Percentiles rank a stretch among this genome's conserved stretches.
phyloP scores from a whole-genome alignment of 2,888 invertebrate species.

The Oscheius sp. region DNA sequence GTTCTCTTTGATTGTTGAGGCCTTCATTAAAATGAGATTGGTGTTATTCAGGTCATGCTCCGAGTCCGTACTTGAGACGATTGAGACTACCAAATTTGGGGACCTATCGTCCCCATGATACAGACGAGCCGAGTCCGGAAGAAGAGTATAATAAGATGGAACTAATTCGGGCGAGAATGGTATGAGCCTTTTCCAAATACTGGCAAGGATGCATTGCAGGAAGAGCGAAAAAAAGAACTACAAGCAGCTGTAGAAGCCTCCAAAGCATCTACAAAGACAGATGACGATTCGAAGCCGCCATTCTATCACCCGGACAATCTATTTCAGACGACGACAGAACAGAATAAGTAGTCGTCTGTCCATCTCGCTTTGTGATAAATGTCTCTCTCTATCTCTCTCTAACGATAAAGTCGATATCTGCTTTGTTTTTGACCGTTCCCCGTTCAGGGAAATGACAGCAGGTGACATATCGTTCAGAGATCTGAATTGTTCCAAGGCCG shows the following conservation, averaged over 20 bases:
- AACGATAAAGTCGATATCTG: too few relatives aligned
- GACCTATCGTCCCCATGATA: constrained; percentile 43
- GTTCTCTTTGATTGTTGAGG: constrained; percentile 30
- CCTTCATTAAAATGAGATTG: constrained; percentile 6
- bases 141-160: constrained; percentile 40
- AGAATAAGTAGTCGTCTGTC: background rate
- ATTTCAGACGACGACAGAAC: constrained; percentile 9
- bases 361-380: background rate
- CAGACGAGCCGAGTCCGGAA: constrained; percentile 36
- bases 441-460: too few relatives aligned
- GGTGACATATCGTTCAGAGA: too few relatives aligned
- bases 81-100: constrained; percentile 47
- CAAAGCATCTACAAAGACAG: background rate
- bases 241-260: background rate
- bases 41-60: constrained; percentile 45
- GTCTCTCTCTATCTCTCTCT: background rate
- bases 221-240: constrained; percentile 12
- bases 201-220: background rate
- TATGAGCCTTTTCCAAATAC: background rate
- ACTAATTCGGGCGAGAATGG: constrained; percentile 34
- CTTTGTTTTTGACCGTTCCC: too few relatives aligned
- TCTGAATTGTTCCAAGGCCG: too few relatives aligned
- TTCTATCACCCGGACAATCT: constrained; percentile 35
- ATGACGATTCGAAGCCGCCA: constrained; percentile 7
- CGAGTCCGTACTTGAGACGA: constrained; percentile 51